Base-by-base conservation (phyloP, 1,140 invertebrate species). In the Gryllus bimaculatus region DNA sequence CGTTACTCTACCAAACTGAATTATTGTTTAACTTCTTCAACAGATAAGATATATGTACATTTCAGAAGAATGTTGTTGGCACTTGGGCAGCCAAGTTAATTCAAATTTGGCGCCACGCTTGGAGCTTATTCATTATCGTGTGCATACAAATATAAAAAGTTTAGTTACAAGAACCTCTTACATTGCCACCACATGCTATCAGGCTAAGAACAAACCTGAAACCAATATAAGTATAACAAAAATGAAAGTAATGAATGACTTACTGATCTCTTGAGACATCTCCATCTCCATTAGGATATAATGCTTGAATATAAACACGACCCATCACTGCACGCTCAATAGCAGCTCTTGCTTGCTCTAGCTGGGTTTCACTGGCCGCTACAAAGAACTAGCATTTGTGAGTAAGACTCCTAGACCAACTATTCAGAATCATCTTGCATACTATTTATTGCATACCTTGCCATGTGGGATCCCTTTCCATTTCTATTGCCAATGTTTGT, bases 281-380 rank as follows among this genome's bases (percentile, higher is more conserved):
- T 0, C 94, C 96, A 84, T 99, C 98, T 7, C 96, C 96, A 86
- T 99, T 99, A 8, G 98, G 97, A 88, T 97, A 99, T 83, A 99
- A 90, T 49, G 97, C 96, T 85, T 96, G 91, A 47, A 92, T 90
- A 87, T 99, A 99, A 66, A 99, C 94, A 26, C 93, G 90, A 47
- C 93, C 93, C 89, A 98, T 96, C 2, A 95, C 89, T 12, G 91
- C 90, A 49, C 92, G 89, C 84, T 98, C 95, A 76, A 95, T 92
- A 0, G 95, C 93, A 80, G 90, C 88, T 84, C 90, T 88, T 0
- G 90, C 91, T 75, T 90, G 89, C 80, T 93, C 90, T 8, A 95
- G 81, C 83, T 96, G 93, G 81, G 86, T 87, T 48, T 90, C 86
- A 80, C 88, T 90, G 54, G 92, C 92, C 82, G 87, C 91, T 92